Evolutionary conservation across 2,113 vertebrate genomes (phyloP), one percentile per base, ranked within the genome.

Genomic region (Stictonetta naevosa): DNA sequence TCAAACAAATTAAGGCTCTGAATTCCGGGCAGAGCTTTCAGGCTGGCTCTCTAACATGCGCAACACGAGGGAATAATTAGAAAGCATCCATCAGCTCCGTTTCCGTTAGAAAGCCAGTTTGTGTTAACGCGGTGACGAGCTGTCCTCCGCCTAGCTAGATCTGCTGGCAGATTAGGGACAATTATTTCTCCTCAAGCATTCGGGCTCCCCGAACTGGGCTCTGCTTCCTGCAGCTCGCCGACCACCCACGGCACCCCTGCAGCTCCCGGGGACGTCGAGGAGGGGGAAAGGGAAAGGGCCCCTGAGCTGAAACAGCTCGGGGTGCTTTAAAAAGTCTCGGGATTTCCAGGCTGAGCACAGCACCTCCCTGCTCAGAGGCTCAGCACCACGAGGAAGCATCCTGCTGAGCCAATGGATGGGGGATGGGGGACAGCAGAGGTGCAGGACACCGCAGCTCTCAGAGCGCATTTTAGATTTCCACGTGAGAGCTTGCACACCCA

Each of bases 61-160:
- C 88, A 91, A 79, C 96, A 97, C 95, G 85, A 96, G 93, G 96
- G 96, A 97, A 84, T 96, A 95, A 97, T 97, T 94, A 96, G 89
- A 93, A 95, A 92, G 87, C 96, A 97, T 97, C 96, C 95, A 96
- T 96, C 96, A 96, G 92, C 95, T 96, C 92, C 92, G 26, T 82
- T 96, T 96, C 95, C 86, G 63, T 87, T 94, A 59, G 81, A 86
- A 73, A 95, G 74, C 78, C 56, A 21, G 13, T 92, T 90, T n/a
- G 90, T 94, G 87, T 83, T 83, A 96, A 96, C 90, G 38, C 21
- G 86, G 93, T 89, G 96, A 96, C 93, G 93, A 97, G 96, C 96
- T 96, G 96, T 89, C 74, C 94, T 93, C 88, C 69, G 91, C 92
- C 46, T 38, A 85, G 83, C 91, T 50, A 93, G 93, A 94, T 96